Evolutionary conservation across 2,888 invertebrate genomes (phyloP).

Genomic region (Agrenia bidenticulata): DNA sequence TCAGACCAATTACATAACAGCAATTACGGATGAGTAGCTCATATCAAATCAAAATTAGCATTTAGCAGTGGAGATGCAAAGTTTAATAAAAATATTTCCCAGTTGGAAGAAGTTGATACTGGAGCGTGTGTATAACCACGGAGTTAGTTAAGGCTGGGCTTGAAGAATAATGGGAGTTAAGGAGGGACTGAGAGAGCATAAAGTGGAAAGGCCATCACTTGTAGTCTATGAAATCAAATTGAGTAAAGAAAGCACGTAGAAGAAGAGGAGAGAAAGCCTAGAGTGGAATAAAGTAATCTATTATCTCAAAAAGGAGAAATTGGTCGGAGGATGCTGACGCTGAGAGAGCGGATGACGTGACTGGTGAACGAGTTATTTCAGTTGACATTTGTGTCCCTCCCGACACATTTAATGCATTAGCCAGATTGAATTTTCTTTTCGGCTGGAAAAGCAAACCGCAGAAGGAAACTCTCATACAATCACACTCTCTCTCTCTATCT

Average conservation of each 20-base stretch:
- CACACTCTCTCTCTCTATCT: constrained; percentile 13
- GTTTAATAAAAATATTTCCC: no score
- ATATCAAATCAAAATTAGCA: no score
- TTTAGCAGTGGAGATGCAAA: no score
- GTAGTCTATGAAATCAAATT: constrained; percentile 7
- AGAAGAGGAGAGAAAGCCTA: background rate
- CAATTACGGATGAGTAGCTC: no score
- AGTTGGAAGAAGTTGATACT: no score
- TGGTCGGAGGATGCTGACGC: background rate
- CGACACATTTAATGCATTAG: constrained; percentile 53
- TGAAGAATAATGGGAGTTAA: no score
- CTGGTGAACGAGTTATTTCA: constrained; percentile 44
- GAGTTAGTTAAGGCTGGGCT: no score
- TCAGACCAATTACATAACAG: no score
- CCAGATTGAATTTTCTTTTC: constrained; percentile 53
- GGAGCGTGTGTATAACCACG: no score
- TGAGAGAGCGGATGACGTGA: constrained; percentile 19
- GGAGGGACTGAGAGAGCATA: background rate
- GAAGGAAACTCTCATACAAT: constrained; percentile 45
- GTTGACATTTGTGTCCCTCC: constrained; percentile 49
- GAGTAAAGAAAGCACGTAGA: constrained; percentile 23
- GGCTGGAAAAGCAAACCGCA: constrained; percentile 48
- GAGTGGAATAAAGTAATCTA: constrained; percentile 19
- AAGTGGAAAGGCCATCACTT: constrained; percentile 7
- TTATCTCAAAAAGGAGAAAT: constrained; percentile 21